Percentiles rank a stretch among this genome's conserved stretches.
Evolutionary conservation across 2,113 vertebrate species (phyloP).

Genomic region (Carassius carassius): DNA sequence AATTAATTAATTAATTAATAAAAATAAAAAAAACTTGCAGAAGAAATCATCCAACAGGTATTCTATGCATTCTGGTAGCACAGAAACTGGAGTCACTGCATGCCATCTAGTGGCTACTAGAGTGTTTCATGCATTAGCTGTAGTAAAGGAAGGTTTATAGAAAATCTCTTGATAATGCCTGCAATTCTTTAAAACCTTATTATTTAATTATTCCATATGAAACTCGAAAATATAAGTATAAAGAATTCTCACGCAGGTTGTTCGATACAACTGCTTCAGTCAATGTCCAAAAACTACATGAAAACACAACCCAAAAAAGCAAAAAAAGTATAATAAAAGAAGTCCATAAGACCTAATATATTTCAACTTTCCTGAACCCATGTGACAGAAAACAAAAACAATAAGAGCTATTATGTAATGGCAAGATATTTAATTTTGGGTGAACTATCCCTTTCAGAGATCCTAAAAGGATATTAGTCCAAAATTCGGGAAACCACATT

Average conservation of each 20-base stretch:
- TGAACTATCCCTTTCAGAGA: background rate
- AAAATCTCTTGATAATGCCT: background rate
- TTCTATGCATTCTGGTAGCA: background rate
- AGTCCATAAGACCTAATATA: background rate
- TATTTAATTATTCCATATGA: too few relatives aligned
- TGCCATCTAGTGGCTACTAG: conserved; percentile 43
- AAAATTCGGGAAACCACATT: background rate
- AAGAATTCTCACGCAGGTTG: background rate
- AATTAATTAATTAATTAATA: too few relatives aligned
- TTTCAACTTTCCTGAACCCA: too few relatives aligned
- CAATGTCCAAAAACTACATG: background rate
- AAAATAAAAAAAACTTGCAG: too few relatives aligned
- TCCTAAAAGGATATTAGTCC: background rate
- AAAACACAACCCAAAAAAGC: background rate
- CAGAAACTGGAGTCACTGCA: background rate
- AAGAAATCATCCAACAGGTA: too few relatives aligned
- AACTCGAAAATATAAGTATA: too few relatives aligned
- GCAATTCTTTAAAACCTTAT: background rate
- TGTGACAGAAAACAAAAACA: too few relatives aligned
- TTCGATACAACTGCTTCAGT: background rate
- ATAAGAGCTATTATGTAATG: too few relatives aligned
- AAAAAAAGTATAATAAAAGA: background rate
- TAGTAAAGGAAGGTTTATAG: background rate
- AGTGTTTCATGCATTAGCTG: background rate
- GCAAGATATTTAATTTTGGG: background rate